Percentiles rank a stretch among this genome's conserved stretches.
phyloP scores from a whole-genome alignment of 2,113 vertebrate genomes.

The Aplodontia rufa region DNA sequence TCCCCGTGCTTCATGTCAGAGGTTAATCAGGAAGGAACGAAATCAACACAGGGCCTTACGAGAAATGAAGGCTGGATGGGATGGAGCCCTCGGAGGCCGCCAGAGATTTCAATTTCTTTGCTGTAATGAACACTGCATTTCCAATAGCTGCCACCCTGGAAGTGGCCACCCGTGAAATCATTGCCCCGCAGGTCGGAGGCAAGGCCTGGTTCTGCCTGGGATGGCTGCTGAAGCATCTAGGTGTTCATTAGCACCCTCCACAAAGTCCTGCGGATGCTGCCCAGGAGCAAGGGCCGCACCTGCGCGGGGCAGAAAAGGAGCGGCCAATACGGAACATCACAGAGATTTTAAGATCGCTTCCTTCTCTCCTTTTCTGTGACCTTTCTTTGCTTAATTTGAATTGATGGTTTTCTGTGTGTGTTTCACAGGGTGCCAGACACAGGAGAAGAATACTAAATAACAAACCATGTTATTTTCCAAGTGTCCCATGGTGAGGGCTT shows the following conservation, averaged over 20 bases:
- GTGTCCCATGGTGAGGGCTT: background rate
- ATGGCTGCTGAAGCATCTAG: background rate
- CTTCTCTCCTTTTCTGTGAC: background rate
- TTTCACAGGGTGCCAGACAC: background rate
- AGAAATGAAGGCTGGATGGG: constrained; percentile 26
- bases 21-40: background rate
- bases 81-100: background rate
- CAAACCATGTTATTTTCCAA: background rate
- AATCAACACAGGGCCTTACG: constrained; percentile 3
- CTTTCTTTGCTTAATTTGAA: background rate
- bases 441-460: background rate
- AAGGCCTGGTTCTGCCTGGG: background rate
- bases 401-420: background rate
- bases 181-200: background rate
- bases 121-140: constrained; percentile 69
- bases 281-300: background rate
- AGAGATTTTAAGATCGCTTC: background rate
- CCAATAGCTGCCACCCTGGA: constrained; percentile 19
- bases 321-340: background rate
- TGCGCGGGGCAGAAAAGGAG: background rate
- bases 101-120: constrained; percentile 63
- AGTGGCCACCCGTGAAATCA: background rate
- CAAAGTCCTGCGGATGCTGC: accelerated
- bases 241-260: background rate
- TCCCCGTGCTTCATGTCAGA: background rate